Base-by-base conservation (phyloP, 1,140 invertebrate species). In the Halictus rubicundus region DNA sequence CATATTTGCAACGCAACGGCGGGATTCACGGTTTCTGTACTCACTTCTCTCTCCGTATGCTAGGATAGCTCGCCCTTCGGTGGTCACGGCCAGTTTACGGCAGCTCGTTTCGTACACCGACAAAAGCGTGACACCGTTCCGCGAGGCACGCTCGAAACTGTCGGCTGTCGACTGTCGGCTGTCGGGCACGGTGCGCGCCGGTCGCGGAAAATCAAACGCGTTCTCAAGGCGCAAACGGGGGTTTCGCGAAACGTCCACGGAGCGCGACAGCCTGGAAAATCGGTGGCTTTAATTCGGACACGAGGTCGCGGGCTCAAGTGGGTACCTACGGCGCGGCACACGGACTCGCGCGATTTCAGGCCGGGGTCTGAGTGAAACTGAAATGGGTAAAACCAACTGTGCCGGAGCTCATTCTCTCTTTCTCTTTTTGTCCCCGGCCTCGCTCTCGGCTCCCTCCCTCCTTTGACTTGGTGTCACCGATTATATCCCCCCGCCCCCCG, bases 311-410 rank as follows among this genome's bases (percentile, higher is more conserved):
- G 54, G 68, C 77, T 66, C 75, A 54, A 78, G 42, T 69, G 19
- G 19, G n/a, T n/a, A 9, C 6, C 8, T 71, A 70, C 68, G 39
- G 32, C 57, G n/a, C n/a, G n/a, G n/a, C n/a, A n/a, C n/a, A 72
- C 74, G 66, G 73, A 84, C 83, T 73, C 84, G 70, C 74, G 66
- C 83, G 83, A 66, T 85, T 85, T 81, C 84, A 84, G 79, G n/a
- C 61, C 79, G 61, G 46, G 46, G 74, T 61, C 70, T 75, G 42
- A 85, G 84, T 85, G 83, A 85, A 85, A 85, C 84, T 85, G 84
- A 85, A 85, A 85, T 81, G 83, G 16, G 70, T 78, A 78, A 84
- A 84, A 84, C 70, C 74, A 65, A 46, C 74, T 59, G n/a, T n/a
- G 42, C 32, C 32, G 73, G 73, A 61, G 61, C 72, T 84, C 72